phyloP scores from a whole-genome alignment of 92 coral and sea anemone species.

The Parazoanthus swiftii region DNA sequence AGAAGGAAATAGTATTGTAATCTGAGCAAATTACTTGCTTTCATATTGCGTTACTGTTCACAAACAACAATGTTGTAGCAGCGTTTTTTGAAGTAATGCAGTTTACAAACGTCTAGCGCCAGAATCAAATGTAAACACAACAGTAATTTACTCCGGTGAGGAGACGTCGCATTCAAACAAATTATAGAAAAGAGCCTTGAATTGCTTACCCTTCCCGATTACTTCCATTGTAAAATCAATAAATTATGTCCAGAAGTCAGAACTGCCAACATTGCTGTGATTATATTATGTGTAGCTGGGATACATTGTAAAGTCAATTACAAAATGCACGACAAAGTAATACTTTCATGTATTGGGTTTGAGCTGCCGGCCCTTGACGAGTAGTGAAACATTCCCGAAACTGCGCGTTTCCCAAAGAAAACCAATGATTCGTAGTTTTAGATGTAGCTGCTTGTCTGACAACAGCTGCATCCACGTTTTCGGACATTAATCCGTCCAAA shows the following conservation, averaged over 20 bases:
- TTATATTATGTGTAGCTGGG: slow-evolving; percentile 1
- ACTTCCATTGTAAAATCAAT: slow-evolving; percentile 4
- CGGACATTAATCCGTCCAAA: neutral
- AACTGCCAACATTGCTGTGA: neutral
- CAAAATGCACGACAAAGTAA: slow-evolving; percentile 13
- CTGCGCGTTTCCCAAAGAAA: slow-evolving; percentile 1
- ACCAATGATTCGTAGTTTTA: neutral
- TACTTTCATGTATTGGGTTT: neutral
- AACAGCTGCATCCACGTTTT: slow-evolving; percentile 14
- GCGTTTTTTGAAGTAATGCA: neutral
- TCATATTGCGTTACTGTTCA: neutral
- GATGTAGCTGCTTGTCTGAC: neutral
- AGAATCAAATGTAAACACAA: slow-evolving; percentile 5
- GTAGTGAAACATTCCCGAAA: neutral
- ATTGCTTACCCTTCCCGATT: slow-evolving; percentile 9
- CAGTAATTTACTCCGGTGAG: neutral
- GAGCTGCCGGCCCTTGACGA: slow-evolving; percentile 10
- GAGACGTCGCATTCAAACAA: neutral
- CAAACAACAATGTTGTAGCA: slow-evolving; percentile 4
- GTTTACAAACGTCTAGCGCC: slow-evolving; percentile 3
- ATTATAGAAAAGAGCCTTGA: neutral
- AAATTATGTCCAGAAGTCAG: neutral
- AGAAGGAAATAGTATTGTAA: neutral
- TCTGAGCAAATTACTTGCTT: neutral
- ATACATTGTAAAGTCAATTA: neutral